Conservation (phyloP, 2,113 vertebrate species). For the Tamias sibiricus region DNA sequence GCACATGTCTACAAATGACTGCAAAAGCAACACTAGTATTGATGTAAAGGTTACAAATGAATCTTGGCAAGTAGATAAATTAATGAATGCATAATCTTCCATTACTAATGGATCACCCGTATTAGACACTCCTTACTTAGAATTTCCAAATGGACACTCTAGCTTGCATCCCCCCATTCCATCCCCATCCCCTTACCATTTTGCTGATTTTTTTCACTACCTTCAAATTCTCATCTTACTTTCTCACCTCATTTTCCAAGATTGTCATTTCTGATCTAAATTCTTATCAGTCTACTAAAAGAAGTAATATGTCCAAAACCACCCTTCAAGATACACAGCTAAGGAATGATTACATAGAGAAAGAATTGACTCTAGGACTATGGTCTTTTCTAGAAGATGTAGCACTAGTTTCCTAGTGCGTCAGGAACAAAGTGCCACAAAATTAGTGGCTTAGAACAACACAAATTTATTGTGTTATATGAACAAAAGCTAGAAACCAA, state of each 20-base stretch:
- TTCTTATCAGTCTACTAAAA: not conserved
- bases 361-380: not conserved
- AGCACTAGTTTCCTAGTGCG: not conserved
- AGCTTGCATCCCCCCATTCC: not conserved
- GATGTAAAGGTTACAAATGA: not conserved
- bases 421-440: not conserved
- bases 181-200: not conserved
- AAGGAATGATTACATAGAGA: not conserved
- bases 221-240: constrained; percentile 22
- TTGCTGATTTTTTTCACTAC: constrained; percentile 3
- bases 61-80: not conserved
- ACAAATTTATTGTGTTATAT: not conserved
- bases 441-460: not conserved
- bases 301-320: constrained; percentile 25
- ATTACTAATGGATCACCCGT: not conserved
- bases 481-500: not conserved
- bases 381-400: not conserved
- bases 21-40: not conserved
- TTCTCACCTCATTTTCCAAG: constrained; percentile 16
- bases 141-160: not conserved
- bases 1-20: not conserved
- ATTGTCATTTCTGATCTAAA: not conserved
- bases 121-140: not conserved
- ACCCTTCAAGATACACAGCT: constrained; percentile 1
- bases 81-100: not conserved